phyloP scores from a whole-genome alignment of 1,140 invertebrate species.

The Holotrichia oblita region DNA sequence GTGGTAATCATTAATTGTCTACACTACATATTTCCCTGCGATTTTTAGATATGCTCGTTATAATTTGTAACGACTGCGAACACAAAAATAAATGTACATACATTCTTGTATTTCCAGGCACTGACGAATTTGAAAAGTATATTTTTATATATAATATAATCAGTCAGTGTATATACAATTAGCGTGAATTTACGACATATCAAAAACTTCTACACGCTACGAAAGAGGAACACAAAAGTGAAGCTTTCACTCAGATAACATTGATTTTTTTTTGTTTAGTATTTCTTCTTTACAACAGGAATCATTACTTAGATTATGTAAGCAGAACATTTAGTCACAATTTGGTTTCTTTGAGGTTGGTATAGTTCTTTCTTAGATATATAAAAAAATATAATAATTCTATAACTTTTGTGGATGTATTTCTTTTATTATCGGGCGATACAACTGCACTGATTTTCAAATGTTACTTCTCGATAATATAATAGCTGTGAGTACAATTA shows the following conservation, averaged over 20 bases:
- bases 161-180: conserved; percentile 39
- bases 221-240: conserved; percentile 1
- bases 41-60: conserved; percentile 24
- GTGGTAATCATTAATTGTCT: not conserved
- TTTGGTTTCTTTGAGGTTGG: not conserved
- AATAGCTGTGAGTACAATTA: no score
- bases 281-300: not conserved
- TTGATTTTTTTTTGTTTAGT: not conserved
- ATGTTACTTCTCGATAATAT: no score
- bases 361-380: conserved; percentile 8
- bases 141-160: conserved; percentile 37
- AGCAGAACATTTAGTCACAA: conserved; percentile 19
- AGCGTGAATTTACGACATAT: conserved; percentile 35
- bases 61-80: conserved; percentile 31
- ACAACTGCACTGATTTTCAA: no score
- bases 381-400: no score
- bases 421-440: no score
- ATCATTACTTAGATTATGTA: not conserved
- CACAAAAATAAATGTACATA: conserved; percentile 30
- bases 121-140: conserved; percentile 37
- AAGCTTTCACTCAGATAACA: not conserved
- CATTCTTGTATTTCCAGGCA: conserved; percentile 37
- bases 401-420: no score
- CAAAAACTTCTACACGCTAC: not conserved
- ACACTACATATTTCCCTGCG: conserved; percentile 27